Evolutionary conservation across 2,113 vertebrate species (phyloP).

Genomic region (Tamias sibiricus): DNA sequence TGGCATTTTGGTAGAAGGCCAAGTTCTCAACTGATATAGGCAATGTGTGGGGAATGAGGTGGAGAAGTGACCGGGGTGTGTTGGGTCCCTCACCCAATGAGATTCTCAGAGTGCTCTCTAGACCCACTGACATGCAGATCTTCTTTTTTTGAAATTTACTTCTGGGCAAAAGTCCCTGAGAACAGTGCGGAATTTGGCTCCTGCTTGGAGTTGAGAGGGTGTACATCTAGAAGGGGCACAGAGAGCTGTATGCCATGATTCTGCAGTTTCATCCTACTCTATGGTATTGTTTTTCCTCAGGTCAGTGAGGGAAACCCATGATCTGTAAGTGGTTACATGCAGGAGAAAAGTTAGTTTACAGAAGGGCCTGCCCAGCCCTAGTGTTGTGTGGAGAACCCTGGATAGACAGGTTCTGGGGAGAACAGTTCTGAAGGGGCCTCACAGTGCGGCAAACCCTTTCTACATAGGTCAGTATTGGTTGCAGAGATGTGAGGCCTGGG

Average conservation of each 20-base stretch:
- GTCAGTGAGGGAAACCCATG: background rate
- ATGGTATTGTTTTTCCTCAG: slow-evolving; percentile 37
- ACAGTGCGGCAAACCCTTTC: background rate
- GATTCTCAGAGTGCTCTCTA: background rate
- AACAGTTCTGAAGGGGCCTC: background rate
- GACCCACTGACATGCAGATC: background rate
- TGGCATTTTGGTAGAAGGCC: background rate
- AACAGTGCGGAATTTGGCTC: background rate
- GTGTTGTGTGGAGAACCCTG: slow-evolving; percentile 1
- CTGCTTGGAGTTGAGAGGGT: slow-evolving; percentile 35
- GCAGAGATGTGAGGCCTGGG: background rate
- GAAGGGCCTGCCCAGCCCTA: background rate
- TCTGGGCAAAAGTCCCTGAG: slow-evolving; percentile 38
- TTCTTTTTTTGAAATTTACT: slow-evolving; percentile 68
- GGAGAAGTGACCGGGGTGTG: background rate
- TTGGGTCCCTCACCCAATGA: background rate
- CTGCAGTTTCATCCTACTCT: slow-evolving; percentile 48
- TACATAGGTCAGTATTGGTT: background rate
- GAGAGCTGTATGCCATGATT: background rate
- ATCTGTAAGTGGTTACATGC: slow-evolving; percentile 31
- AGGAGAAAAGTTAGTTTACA: background rate
- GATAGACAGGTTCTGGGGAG: background rate
- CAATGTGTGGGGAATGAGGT: background rate
- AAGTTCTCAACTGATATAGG: background rate
- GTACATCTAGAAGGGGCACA: slow-evolving; percentile 21